Base-by-base conservation (phyloP, 2,113 vertebrate species). In the Sigmodon hispidus region DNA sequence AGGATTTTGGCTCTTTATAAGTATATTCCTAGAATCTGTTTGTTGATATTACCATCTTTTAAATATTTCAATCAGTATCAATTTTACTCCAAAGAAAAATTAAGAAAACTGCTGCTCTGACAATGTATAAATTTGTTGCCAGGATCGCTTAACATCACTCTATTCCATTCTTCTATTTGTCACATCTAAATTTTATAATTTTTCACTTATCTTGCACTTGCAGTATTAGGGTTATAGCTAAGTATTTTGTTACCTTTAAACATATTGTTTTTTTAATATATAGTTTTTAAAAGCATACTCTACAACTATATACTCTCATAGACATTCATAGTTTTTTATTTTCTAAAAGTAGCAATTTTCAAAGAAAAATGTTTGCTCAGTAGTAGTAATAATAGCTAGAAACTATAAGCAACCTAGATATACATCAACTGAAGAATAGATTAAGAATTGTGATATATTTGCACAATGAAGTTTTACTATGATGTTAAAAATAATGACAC, bases 311-410 rank as follows among this genome's bases (percentile, higher is more conserved):
- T 3, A 43, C 5, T 76, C 21, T 43, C 22, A 57, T 13, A 50
- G 10, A 15, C 31, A 63, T 29, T 19, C 3, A 21, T 34, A 43
- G 3, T 11, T 72, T 76, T 22, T 2, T 24, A 36, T 10, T 63
- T 69, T 61, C 36, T 87, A 75, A 88, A 76, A 61, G 9, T 73
- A 87, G 0, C 48, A 92, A 31, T 43, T 65, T 92, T 97, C 40
- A 80, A 50, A 88, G 11, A 16, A 17, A 88, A 93, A 87, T 1
- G 89, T 29, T 89, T 96, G 70, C 22, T 89, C n/a, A 85, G 69
- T 89, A 94, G 36, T 69, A n/a, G 17, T 69, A 6, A n/a, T 36
- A 17, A 69, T n/a, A n/a, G 2, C 6, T 36, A n/a, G 7, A 36
- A 17, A n/a, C 67, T 69, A 5, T 69, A n/a, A n/a, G 19, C 34